phyloP scores from a whole-genome alignment of 2,888 invertebrate genomes.

The Lasioglossum lativentre region DNA sequence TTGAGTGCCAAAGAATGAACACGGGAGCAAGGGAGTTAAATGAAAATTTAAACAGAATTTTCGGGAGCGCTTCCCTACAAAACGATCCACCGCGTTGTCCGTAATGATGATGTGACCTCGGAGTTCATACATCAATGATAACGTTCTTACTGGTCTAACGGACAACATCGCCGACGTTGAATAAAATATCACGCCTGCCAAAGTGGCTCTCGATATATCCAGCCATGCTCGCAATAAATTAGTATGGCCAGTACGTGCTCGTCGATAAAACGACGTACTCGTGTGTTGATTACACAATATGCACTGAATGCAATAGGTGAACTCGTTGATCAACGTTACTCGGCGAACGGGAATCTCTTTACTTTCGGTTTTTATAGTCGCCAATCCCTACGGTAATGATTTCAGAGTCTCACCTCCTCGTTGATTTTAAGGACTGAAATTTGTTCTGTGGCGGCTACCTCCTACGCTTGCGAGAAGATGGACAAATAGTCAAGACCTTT shows the following conservation, averaged over 20 bases:
- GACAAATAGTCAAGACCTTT: too few relatives aligned
- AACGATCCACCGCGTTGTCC: conserved; percentile 3
- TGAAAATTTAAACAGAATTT: not conserved
- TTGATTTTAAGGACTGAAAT: too few relatives aligned
- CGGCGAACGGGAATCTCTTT: too few relatives aligned
- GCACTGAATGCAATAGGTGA: conserved; percentile 18
- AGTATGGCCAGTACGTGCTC: conserved; percentile 33
- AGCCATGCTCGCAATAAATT: conserved; percentile 53
- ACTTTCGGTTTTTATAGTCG: too few relatives aligned
- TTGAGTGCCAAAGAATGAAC: not conserved
- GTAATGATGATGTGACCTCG: conserved; percentile 26
- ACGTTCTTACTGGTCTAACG: conserved; percentile 38
- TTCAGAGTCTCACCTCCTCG: too few relatives aligned
- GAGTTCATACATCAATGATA: conserved; percentile 53
- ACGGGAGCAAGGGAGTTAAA: not conserved
- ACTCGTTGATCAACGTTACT: conserved; percentile 37
- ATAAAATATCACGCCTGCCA: conserved; percentile 60
- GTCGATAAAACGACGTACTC: conserved; percentile 51
- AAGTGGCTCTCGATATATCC: conserved; percentile 49
- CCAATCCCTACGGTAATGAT: too few relatives aligned
- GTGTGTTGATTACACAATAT: not conserved
- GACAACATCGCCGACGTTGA: conserved; percentile 35
- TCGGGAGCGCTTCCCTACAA: not conserved
- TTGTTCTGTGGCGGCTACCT: too few relatives aligned
- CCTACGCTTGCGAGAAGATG: too few relatives aligned